Evolutionary conservation across 2,888 invertebrate genomes (phyloP).

Genomic region (Aspidiotus destructor): DNA sequence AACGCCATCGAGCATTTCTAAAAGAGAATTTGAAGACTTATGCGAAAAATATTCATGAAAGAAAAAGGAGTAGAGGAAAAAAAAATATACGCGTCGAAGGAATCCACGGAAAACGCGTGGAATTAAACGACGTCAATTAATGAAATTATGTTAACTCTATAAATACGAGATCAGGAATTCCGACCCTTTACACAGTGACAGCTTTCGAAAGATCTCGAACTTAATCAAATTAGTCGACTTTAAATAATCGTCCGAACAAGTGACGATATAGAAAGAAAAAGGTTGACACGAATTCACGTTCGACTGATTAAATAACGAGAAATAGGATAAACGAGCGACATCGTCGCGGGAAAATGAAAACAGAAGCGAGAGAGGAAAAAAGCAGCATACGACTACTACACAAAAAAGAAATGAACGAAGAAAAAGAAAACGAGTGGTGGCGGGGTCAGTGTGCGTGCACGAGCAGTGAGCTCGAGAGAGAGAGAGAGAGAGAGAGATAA

Average conservation of each 20-base stretch:
- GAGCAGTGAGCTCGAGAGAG: background rate
- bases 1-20: too few species aligned
- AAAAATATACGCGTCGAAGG: background rate
- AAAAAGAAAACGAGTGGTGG: background rate
- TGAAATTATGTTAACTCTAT: background rate
- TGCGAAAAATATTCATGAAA: too few species aligned
- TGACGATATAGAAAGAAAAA: background rate
- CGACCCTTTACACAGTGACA: background rate
- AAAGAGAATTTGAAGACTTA: too few species aligned
- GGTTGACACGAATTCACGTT: background rate
- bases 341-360: background rate
- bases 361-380: background rate
- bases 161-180: background rate
- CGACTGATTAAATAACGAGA: background rate
- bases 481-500: slow-evolving; percentile 11
- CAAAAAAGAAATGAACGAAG: background rate
- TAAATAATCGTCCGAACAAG: slow-evolving; percentile 2
- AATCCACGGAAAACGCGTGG: background rate
- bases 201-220: background rate
- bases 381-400: background rate
- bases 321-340: too few species aligned
- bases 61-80: background rate
- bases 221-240: slow-evolving; percentile 1
- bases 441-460: background rate
- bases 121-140: background rate